phyloP scores from a whole-genome alignment of 1,140 invertebrate genomes.

The Megalonaias nervosa region DNA sequence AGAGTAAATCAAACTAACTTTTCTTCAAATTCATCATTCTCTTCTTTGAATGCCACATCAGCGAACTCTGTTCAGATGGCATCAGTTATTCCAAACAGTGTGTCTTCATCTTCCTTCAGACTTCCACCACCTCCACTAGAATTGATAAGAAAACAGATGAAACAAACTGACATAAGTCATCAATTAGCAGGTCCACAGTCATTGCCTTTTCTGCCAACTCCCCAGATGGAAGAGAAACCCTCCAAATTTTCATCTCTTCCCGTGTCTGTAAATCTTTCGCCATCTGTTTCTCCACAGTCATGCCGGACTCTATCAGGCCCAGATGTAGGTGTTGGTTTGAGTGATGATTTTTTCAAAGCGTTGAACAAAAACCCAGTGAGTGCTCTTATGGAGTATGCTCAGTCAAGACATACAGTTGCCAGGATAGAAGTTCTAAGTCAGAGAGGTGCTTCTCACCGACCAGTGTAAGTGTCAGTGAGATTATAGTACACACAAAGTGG shows the following conservation, averaged over 20 bases:
- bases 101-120: no score
- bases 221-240: constrained; percentile 3
- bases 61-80: no score
- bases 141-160: not conserved
- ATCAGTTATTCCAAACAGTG: no score
- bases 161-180: not conserved
- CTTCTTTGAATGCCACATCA: no score
- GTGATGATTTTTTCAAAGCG: constrained; percentile 70
- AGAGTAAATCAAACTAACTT: no score
- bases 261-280: not conserved
- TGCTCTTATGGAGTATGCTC: constrained; percentile 73
- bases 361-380: constrained; percentile 73
- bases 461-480: constrained; percentile 59
- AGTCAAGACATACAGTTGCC: constrained; percentile 66
- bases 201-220: constrained; percentile 4
- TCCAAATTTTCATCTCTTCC: constrained; percentile 11
- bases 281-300: not conserved
- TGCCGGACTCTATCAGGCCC: constrained; percentile 1
- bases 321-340: constrained; percentile 40
- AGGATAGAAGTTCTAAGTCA: constrained; percentile 67
- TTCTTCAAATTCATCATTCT: no score
- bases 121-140: not conserved
- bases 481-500: not conserved
- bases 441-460: constrained; percentile 70
- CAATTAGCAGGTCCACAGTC: constrained; percentile 19